phyloP scores from a whole-genome alignment of 2,888 invertebrate genomes.

The Oligia latruncula region DNA sequence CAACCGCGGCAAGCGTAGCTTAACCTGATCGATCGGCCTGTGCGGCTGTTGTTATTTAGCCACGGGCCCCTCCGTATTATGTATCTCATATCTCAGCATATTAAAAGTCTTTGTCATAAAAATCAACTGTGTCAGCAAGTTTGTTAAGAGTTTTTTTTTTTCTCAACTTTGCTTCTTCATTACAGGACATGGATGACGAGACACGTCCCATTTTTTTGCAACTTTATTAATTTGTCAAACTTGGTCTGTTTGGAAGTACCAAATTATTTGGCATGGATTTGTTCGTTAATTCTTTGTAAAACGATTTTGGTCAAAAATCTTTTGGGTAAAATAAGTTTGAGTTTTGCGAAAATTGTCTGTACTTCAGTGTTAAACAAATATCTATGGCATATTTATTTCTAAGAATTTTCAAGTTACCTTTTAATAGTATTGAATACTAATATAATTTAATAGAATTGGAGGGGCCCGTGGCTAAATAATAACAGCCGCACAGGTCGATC shows the following conservation, averaged over 20 bases:
- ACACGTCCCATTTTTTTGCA: constrained; percentile 38
- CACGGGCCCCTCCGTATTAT: not conserved
- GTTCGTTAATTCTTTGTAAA: constrained; percentile 42
- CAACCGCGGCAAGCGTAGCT: no score
- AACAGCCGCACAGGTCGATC: no score
- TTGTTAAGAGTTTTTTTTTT: constrained; percentile 11
- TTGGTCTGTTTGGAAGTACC: constrained; percentile 26
- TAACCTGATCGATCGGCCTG: no score
- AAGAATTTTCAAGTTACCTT: not conserved
- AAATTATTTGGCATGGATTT: constrained; percentile 48
- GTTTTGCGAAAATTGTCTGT: not conserved
- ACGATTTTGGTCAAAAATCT: not conserved
- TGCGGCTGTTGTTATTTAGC: no score
- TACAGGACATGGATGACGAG: constrained; percentile 4
- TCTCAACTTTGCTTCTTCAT: constrained; percentile 21
- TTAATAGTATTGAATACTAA: not conserved
- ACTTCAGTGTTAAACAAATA: not conserved
- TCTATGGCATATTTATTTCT: not conserved
- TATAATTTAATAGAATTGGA: no score
- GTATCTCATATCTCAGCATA: not conserved
- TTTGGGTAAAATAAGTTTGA: not conserved
- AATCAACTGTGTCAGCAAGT: constrained; percentile 16
- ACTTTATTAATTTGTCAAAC: constrained; percentile 55
- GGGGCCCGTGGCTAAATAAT: no score
- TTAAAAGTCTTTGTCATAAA: constrained; percentile 5